phyloP scores from a whole-genome alignment of 1,140 invertebrate species.

The Lordiphosa clarofinis region DNA sequence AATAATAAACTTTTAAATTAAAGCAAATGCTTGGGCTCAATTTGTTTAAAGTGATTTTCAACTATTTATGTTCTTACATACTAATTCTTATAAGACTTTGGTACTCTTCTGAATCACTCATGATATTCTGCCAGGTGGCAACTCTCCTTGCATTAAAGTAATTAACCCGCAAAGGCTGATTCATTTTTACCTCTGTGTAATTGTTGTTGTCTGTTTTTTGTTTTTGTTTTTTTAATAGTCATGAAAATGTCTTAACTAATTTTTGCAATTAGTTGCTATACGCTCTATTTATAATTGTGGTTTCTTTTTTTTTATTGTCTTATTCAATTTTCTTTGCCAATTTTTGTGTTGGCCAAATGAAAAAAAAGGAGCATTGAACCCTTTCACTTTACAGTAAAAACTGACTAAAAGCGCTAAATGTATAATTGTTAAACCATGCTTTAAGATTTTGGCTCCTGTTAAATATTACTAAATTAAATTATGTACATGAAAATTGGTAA shows the following conservation, averaged over 20 bases:
- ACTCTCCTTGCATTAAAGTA: conserved; percentile 27
- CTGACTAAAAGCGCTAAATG: background rate
- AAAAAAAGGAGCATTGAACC: conserved; percentile 48
- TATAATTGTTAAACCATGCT: background rate
- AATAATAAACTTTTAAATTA: no score
- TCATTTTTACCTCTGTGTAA: conserved; percentile 39
- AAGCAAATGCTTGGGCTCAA: background rate
- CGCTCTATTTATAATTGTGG: conserved; percentile 43
- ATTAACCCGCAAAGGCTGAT: conserved; percentile 47
- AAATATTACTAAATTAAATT: no score
- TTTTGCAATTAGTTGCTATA: conserved; percentile 40
- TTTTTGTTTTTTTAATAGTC: conserved; percentile 11
- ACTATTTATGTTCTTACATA: conserved; percentile 3
- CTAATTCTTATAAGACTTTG: background rate
- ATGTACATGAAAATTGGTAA: no score
- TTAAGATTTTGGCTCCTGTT: no score
- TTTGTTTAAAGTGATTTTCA: conserved; percentile 1
- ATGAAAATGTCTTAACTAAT: conserved; percentile 25
- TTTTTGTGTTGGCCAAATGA: conserved; percentile 20
- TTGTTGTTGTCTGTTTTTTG: conserved; percentile 24
- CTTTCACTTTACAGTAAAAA: conserved; percentile 43
- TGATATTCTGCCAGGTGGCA: conserved; percentile 18
- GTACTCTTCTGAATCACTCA: background rate
- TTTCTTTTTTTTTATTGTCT: conserved; percentile 9
- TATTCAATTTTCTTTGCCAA: conserved; percentile 28